Evolutionary conservation across 2,888 invertebrate genomes (phyloP).

Genomic region (Corythucha ciliata): DNA sequence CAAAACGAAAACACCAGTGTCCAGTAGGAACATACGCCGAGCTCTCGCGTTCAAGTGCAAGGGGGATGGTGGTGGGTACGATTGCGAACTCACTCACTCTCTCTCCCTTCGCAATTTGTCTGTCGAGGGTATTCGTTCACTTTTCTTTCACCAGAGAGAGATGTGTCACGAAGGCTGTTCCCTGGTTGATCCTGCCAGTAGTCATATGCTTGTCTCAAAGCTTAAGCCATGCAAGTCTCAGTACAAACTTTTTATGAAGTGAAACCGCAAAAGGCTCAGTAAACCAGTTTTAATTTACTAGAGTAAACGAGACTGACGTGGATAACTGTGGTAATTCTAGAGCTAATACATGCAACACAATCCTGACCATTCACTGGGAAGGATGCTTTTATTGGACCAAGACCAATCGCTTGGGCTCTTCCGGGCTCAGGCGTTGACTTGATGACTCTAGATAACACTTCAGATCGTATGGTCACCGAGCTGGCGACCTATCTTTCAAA

Average conservation of each 20-base stretch:
- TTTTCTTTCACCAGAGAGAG: too few species aligned
- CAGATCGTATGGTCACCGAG: constrained; percentile 43
- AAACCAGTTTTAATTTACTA: constrained; percentile 51
- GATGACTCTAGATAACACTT: constrained; percentile 10
- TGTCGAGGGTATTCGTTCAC: too few species aligned
- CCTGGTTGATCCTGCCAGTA: constrained; percentile 52
- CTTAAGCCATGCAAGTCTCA: constrained; percentile 59
- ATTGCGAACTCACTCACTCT: too few species aligned
- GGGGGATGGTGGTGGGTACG: too few species aligned
- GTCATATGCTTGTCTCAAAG: constrained; percentile 59
- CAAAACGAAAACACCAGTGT: too few species aligned
- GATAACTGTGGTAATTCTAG: constrained; percentile 58
- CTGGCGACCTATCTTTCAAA: constrained; percentile 54
- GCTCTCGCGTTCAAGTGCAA: too few species aligned
- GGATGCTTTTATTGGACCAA: constrained; percentile 49
- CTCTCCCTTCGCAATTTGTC: too few species aligned
- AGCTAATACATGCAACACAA: constrained; percentile 55
- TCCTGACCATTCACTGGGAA: constrained; percentile 43
- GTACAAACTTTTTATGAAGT: constrained; percentile 49
- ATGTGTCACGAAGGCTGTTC: neutral
- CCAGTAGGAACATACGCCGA: too few species aligned
- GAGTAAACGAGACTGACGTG: constrained; percentile 44
- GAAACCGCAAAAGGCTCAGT: constrained; percentile 54
- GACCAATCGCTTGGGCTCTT: constrained; percentile 46
- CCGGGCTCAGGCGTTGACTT: constrained; percentile 6